Evolutionary conservation across 2,113 vertebrate species (phyloP).

Genomic region (Takifugu flavidus): DNA sequence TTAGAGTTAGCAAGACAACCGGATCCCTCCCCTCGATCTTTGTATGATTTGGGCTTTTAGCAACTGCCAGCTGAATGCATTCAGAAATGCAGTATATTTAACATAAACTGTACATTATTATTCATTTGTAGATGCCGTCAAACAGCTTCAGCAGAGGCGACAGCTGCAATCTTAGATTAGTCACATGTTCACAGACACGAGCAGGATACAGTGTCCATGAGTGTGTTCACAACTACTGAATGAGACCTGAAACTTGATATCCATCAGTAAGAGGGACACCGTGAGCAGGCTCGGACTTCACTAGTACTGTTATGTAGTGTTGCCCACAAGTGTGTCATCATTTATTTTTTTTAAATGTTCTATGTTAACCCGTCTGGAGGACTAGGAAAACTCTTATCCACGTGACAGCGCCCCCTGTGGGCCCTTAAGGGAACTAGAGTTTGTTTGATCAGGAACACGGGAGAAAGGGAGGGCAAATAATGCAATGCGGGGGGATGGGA

Average conservation of each 20-base stretch:
- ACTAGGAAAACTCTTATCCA: conserved; percentile 1
- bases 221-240: conserved; percentile 17
- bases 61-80: too few species aligned
- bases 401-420: conserved; percentile 7
- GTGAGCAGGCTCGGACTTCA: conserved; percentile 26
- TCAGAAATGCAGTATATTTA: neutral
- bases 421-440: conserved; percentile 49
- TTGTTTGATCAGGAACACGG: conserved; percentile 51
- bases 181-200: conserved; percentile 6
- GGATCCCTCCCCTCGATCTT: too few species aligned
- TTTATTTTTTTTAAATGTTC: neutral
- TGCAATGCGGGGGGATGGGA: conserved; percentile 40
- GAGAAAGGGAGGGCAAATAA: conserved; percentile 36
- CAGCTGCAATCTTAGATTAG: conserved; percentile 6
- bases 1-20: too few species aligned
- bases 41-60: too few species aligned
- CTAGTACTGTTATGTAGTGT: conserved; percentile 5
- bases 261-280: conserved; percentile 10
- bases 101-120: neutral
- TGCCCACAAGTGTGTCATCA: neutral
- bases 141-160: neutral
- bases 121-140: neutral
- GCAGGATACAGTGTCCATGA: neutral
- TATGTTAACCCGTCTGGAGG: neutral
- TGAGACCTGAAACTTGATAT: conserved; percentile 35